These are phyloP conservation scores for Parazoanthus swiftii DNA, from an alignment of 92 coral and sea anemone species.

Conservation along the genomic window DNA sequence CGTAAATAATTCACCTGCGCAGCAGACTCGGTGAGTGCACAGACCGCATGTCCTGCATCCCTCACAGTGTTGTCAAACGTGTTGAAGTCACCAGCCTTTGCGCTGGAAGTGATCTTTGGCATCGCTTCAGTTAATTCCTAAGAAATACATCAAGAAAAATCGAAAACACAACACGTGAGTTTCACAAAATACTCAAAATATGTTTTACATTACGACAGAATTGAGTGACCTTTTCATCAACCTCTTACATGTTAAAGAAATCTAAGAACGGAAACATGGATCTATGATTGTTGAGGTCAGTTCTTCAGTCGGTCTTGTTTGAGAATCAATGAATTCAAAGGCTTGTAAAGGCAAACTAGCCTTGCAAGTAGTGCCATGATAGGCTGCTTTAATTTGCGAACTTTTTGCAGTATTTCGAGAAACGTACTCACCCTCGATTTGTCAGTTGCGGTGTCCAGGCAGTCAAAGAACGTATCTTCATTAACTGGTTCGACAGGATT, in stretches of 20 bases:
- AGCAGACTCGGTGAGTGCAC: conserved; percentile 94
- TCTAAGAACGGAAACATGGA: not conserved
- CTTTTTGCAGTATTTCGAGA: not conserved
- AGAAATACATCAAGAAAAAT: not conserved
- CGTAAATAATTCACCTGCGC: conserved; percentile 71
- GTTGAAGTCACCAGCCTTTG: conserved; percentile 88
- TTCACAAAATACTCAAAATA: not conserved
- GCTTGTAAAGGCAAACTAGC: not conserved
- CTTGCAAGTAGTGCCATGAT: not conserved
- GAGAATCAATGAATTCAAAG: not conserved
- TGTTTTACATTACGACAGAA: not conserved
- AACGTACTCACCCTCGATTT: conserved; percentile 64
- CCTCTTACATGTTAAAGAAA: not conserved
- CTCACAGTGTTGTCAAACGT: conserved; percentile 85
- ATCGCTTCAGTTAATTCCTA: conserved; percentile 90
- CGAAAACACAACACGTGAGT: not conserved
- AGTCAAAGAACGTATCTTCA: conserved; percentile 92
- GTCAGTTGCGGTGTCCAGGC: conserved; percentile 85
- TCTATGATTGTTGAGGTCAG: not conserved
- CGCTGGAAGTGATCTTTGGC: conserved; percentile 83
- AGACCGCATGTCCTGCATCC: conserved; percentile 89
- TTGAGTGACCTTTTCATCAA: not conserved
- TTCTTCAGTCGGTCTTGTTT: not conserved
- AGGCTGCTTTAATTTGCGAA: not conserved
- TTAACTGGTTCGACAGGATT: conserved; percentile 99